Conservation (phyloP, 2,888 invertebrate species). For the Ypsolopha scabrella region DNA sequence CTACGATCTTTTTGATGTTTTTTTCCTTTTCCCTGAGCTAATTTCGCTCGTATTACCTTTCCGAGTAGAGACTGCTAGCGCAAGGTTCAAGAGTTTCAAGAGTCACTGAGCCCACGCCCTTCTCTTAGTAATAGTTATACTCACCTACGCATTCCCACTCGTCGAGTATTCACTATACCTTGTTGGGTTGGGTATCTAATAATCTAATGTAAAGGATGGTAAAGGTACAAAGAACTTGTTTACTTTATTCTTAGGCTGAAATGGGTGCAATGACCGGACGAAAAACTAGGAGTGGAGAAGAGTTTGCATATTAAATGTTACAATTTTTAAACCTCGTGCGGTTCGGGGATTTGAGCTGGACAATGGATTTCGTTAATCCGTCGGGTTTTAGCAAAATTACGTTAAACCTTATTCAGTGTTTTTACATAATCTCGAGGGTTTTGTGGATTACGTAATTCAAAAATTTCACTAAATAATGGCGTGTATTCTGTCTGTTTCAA, state of each 20-base stretch:
- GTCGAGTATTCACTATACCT: background rate
- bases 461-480: no score
- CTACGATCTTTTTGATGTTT: background rate
- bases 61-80: background rate
- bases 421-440: constrained; percentile 2
- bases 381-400: constrained; percentile 1
- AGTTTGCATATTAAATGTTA: background rate
- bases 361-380: constrained; percentile 4
- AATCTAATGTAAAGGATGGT: background rate
- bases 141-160: background rate
- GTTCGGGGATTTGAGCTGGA: background rate
- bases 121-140: background rate
- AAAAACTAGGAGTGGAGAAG: background rate
- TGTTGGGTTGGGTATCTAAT: constrained; percentile 1
- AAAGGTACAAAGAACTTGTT: background rate
- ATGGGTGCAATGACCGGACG: background rate
- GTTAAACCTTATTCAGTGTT: constrained; percentile 3
- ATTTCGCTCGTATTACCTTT: background rate
- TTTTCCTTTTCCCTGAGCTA: background rate
- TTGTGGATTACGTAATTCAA: background rate
- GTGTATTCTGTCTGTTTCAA: no score
- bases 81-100: background rate
- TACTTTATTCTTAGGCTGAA: background rate
- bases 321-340: background rate
- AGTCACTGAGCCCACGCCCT: background rate